Evolutionary conservation across 1,140 invertebrate genomes (phyloP).

Genomic region (Aphaenogaster floridana): DNA sequence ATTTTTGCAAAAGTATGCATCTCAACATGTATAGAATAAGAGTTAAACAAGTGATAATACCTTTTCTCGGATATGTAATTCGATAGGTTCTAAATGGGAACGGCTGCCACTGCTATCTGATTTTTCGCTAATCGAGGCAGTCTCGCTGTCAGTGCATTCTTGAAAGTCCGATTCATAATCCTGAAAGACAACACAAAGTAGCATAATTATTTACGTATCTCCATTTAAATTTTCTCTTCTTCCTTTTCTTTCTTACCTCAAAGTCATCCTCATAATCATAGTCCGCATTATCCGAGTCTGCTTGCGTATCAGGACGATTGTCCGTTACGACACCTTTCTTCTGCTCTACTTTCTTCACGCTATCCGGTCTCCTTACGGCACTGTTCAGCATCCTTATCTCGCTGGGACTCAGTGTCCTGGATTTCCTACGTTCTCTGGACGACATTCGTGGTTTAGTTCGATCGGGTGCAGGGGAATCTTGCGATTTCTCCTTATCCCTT

Average conservation of each 20-base stretch:
- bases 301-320: neutral
- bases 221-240: neutral
- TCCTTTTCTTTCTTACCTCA: constrained; percentile 79
- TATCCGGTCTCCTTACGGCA: neutral
- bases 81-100: constrained; percentile 78
- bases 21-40: neutral
- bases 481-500: constrained; percentile 33
- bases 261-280: constrained; percentile 87
- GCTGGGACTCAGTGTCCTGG: constrained; percentile 81
- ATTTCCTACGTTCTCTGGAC: constrained; percentile 75
- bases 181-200: constrained; percentile 71
- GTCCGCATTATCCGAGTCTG: constrained; percentile 42
- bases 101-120: constrained; percentile 74
- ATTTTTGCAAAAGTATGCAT: constrained; percentile 30
- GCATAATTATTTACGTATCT: neutral
- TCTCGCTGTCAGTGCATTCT: constrained; percentile 84
- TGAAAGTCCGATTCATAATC: constrained; percentile 88
- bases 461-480: neutral
- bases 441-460: constrained; percentile 12
- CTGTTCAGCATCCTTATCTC: constrained; percentile 80
- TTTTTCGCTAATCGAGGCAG: constrained; percentile 82
- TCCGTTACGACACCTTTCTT: constrained; percentile 8
- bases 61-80: constrained; percentile 79
- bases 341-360: neutral
- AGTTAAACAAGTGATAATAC: constrained; percentile 61